Conservation (phyloP, 23 tunicate species). For the Botrylloides violaceus region DNA sequence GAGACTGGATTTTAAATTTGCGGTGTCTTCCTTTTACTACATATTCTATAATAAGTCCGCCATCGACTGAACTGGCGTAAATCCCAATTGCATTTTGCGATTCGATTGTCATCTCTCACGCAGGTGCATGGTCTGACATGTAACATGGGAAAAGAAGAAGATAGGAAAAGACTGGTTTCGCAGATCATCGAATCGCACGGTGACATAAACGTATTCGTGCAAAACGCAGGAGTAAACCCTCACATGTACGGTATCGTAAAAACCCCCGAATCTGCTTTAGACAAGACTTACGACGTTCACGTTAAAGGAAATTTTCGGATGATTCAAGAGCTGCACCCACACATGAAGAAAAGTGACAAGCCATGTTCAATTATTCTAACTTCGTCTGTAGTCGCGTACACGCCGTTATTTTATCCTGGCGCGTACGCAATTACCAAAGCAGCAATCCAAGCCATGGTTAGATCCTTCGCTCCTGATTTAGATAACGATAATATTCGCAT, state of each 20-base stretch:
- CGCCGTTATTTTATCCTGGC: conserved; percentile 38
- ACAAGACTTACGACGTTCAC: conserved; percentile 77
- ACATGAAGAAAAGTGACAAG: conserved; percentile 29
- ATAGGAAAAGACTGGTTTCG: too few relatives aligned
- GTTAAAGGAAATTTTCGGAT: conserved; percentile 65
- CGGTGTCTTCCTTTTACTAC: too few relatives aligned
- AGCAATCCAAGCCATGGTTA: conserved; percentile 50
- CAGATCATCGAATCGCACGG: conserved; percentile 47
- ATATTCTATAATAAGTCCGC: too few relatives aligned
- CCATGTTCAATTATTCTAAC: conserved; percentile 44
- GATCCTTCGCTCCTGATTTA: conserved; percentile 51
- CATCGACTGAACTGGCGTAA: too few relatives aligned
- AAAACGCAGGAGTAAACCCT: conserved; percentile 90
- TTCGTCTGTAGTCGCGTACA: conserved; percentile 42
- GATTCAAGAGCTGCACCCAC: conserved; percentile 54
- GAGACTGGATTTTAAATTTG: too few relatives aligned
- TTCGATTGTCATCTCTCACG: too few relatives aligned
- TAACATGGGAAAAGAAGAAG: too few relatives aligned
- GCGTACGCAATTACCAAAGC: conserved; percentile 71
- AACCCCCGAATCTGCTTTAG: conserved; percentile 73
- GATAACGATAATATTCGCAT: conserved; percentile 40
- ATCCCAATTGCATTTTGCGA: too few relatives aligned
- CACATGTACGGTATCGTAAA: conserved; percentile 50
- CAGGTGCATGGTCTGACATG: too few relatives aligned
- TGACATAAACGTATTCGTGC: conserved; percentile 55